These are phyloP conservation scores for Pelagia noctiluca DNA, from an alignment of 30 jellyfish, hydroid and myxozoan species.

Conservation along the genomic window DNA sequence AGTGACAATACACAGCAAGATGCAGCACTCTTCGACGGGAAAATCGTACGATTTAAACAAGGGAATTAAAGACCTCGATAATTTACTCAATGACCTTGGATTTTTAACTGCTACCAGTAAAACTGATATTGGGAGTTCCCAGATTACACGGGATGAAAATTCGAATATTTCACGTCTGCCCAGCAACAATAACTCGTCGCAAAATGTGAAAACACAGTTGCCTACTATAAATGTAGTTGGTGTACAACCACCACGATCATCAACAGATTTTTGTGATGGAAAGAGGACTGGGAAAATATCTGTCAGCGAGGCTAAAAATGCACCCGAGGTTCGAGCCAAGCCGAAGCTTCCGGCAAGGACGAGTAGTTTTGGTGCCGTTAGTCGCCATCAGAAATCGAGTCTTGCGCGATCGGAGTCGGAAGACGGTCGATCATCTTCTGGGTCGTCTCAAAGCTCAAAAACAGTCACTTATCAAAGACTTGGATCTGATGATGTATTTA, in stretches of 20 bases:
- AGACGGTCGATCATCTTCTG: conserved; percentile 7
- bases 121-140: not conserved
- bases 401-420: conserved; percentile 64
- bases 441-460: conserved; percentile 36
- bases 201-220: not conserved
- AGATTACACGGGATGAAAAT: conserved; percentile 37
- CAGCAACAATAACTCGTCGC: not conserved
- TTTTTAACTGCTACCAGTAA: conserved; percentile 56
- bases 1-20: conserved; percentile 20
- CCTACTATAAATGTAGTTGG: conserved; percentile 54
- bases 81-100: conserved; percentile 80
- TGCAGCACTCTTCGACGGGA: conserved; percentile 39
- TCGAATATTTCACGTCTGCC: conserved; percentile 16
- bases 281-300: too few species aligned
- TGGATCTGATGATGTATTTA: conserved; percentile 83
- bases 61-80: conserved; percentile 88
- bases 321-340: conserved; percentile 44
- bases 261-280: not conserved
- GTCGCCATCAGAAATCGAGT: conserved; percentile 56
- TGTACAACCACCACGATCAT: not conserved
- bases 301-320: conserved; percentile 2
- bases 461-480: conserved; percentile 31
- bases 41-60: conserved; percentile 62
- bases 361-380: conserved; percentile 76
- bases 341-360: conserved; percentile 80